Conservation (phyloP, 2,113 vertebrate genomes). For the Carettochelys insculpta region DNA sequence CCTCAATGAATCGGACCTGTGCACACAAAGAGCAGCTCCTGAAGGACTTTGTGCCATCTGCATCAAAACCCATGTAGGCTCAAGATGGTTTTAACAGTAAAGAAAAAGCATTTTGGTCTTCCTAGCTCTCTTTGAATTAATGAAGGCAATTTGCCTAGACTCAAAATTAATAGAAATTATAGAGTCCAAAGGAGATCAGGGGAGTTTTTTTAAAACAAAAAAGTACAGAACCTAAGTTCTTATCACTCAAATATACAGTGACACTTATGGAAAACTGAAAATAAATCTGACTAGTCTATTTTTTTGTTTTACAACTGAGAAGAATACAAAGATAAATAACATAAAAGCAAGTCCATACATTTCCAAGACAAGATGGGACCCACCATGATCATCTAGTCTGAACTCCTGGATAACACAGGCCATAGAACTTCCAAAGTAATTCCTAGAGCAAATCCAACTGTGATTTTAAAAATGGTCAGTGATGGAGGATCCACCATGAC, state of each 20-base stretch:
- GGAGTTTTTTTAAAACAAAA: accelerated
- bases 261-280: neutral
- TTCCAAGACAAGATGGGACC: neutral
- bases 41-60: neutral
- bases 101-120: neutral
- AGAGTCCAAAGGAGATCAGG: neutral
- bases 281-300: neutral
- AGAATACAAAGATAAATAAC: neutral
- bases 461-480: neutral
- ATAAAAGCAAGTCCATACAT: neutral
- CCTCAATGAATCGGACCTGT: neutral
- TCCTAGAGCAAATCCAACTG: neutral
- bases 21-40: neutral
- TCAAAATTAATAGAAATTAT: neutral
- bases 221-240: too few species aligned
- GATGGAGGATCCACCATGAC: neutral
- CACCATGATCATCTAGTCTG: neutral
- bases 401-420: neutral
- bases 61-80: neutral
- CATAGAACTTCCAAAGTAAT: neutral
- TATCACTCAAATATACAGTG: neutral
- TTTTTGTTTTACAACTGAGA: neutral
- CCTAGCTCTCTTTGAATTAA: neutral
- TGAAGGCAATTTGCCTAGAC: neutral
- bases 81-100: constrained; percentile 12